These are phyloP conservation scores for Vulpes vulpes DNA, from an alignment of 2,113 vertebrate species.

Conservation along the genomic window DNA sequence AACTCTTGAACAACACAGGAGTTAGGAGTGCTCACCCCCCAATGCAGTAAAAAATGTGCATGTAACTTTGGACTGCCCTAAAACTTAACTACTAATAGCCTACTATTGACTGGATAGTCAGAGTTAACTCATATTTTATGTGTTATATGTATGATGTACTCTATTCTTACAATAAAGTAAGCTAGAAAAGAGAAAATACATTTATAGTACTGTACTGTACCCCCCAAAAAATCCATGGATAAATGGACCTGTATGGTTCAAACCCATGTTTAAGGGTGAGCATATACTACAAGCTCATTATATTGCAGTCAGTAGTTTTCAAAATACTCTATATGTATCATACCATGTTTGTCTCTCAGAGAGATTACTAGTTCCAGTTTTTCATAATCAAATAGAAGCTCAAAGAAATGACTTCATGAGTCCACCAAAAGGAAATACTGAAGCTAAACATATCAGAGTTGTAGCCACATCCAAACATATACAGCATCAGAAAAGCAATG, in stretches of 20 bases:
- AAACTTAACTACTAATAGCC: not conserved
- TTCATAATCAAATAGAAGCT: not conserved
- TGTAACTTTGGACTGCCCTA: not conserved
- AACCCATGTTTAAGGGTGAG: not conserved
- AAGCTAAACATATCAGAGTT: not conserved
- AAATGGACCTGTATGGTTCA: not conserved
- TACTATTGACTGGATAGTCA: not conserved
- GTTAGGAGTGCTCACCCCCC: not conserved
- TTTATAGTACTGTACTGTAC: not conserved
- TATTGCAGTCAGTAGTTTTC: not conserved
- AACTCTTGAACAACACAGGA: not conserved
- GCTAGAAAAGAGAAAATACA: not conserved
- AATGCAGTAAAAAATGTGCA: not conserved
- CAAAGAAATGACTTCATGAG: not conserved
- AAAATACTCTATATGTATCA: not conserved
- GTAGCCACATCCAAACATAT: not conserved
- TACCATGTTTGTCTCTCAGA: not conserved
- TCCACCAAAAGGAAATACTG: not conserved
- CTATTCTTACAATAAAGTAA: not conserved
- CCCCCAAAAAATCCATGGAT: not conserved
- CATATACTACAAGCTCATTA: not conserved
- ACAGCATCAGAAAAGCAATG: not conserved
- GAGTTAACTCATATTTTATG: not conserved
- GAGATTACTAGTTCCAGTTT: not conserved
- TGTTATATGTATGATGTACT: not conserved